phyloP scores from a whole-genome alignment of 2,888 invertebrate genomes.

The Amphiduros pacificus region DNA sequence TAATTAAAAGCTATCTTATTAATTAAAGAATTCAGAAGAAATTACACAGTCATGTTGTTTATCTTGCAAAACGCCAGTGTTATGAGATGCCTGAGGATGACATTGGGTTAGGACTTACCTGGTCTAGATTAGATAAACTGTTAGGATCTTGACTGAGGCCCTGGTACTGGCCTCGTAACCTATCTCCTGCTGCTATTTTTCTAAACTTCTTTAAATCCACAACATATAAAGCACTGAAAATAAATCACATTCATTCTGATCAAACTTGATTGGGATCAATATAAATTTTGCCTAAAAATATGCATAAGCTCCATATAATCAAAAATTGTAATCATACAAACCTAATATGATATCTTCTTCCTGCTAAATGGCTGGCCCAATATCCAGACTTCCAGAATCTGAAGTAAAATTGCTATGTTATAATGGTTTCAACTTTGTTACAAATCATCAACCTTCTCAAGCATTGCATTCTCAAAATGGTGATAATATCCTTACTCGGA shows the following conservation, averaged over 20 bases:
- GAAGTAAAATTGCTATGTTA: too few species aligned
- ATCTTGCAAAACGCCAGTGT: too few species aligned
- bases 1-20: neutral
- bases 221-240: constrained; percentile 90
- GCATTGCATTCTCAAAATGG: too few species aligned
- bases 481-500: too few species aligned
- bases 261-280: neutral
- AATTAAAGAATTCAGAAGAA: neutral
- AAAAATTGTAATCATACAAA: constrained; percentile 32
- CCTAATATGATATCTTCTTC: constrained; percentile 77
- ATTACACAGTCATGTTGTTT: neutral
- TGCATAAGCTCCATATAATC: neutral
- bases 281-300: too few species aligned
- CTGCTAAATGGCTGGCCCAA: constrained; percentile 96
- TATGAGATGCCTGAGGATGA: too few species aligned
- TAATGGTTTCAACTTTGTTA: too few species aligned
- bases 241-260: neutral
- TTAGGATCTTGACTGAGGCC: constrained; percentile 99
- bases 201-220: constrained; percentile 96
- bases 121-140: constrained; percentile 91
- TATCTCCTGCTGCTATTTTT: constrained; percentile 95
- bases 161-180: constrained; percentile 97
- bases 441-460: too few species aligned
- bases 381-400: constrained; percentile 99
- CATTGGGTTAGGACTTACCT: constrained; percentile 63